Base-by-base conservation (phyloP, 2,113 vertebrate genomes). In the Pterocles orientalis region DNA sequence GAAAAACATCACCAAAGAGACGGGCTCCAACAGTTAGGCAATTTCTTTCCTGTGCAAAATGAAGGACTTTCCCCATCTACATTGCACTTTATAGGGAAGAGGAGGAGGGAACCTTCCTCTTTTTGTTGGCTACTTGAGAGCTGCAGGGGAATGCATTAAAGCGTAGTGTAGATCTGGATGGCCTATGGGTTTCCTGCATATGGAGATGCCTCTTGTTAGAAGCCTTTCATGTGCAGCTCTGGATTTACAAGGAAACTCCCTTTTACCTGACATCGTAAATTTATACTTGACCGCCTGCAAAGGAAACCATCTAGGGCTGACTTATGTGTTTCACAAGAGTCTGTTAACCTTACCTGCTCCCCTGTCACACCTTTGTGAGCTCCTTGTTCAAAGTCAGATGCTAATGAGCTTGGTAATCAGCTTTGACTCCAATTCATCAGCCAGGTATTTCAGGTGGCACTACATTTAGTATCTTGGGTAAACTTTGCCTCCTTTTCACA, bases 361-460 rank as follows among this genome's bases (percentile, higher is more conserved):
- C 18, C n/a, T 60, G 19, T 65, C 29, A 72, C 10, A 51, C 12
- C 7, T 62, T 45, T 90, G 10, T 57, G 26, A 70, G 7, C 14
- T 39, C 9, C 60, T 48, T 66, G 12, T 39, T 82, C 45, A 24
- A n/a, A 62, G 7, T 36, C 33, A 62, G 48, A n/a, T 56, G 62
- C 4, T 41, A 68, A 69, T 68, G 20, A n/a, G 9, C 4, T 68
- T 23, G 24, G 10, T 62, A 82, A 82, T 50, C 33, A 72, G n/a
- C 16, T 77, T 51, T 68, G 16, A 72, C 26, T 85, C 11, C 43
- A 72, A 45, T 33, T 76, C 4, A 54, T 68, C 25, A 60, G 39
- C 25, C 12, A 64, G 7, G 2, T 54, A 51, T 65, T 81, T 64
- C 25, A 77, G 0, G 0, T 19, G 47, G 7, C 4, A 2, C 43